phyloP scores from a whole-genome alignment of 2,113 vertebrate species.

The Bufo gargarizans region DNA sequence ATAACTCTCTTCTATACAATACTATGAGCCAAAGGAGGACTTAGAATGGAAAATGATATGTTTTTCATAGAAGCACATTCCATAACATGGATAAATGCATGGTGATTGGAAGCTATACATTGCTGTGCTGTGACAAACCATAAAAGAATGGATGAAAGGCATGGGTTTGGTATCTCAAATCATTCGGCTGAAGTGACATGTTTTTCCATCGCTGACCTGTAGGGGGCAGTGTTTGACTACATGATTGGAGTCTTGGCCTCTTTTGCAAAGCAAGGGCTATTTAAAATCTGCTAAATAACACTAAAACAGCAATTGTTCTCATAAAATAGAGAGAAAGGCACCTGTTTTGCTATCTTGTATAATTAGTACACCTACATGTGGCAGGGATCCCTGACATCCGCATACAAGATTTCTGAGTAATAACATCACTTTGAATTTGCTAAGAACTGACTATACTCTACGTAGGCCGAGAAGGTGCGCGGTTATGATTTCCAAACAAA shows the following conservation, averaged over 20 bases:
- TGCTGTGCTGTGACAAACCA: background rate
- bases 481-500: slow-evolving; percentile 14
- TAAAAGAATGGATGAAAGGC: slow-evolving; percentile 24
- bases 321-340: slow-evolving; percentile 35
- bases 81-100: no score
- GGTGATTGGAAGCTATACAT: background rate
- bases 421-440: slow-evolving; percentile 37
- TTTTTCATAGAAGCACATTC: background rate
- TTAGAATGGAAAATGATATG: background rate
- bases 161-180: background rate
- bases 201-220: background rate
- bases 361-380: slow-evolving; percentile 45
- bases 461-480: background rate
- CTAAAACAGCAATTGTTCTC: slow-evolving; percentile 45
- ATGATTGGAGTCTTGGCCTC: background rate
- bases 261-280: background rate
- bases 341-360: slow-evolving; percentile 48
- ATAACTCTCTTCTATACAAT: background rate
- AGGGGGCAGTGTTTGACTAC: slow-evolving; percentile 50
- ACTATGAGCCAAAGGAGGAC: background rate
- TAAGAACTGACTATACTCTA: background rate
- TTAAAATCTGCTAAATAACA: slow-evolving; percentile 41
- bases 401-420: slow-evolving; percentile 29
- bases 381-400: slow-evolving; percentile 33
- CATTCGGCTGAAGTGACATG: background rate